Base-by-base conservation (phyloP, 2,113 vertebrate species). In the Ophthalmotilapia sp. region DNA sequence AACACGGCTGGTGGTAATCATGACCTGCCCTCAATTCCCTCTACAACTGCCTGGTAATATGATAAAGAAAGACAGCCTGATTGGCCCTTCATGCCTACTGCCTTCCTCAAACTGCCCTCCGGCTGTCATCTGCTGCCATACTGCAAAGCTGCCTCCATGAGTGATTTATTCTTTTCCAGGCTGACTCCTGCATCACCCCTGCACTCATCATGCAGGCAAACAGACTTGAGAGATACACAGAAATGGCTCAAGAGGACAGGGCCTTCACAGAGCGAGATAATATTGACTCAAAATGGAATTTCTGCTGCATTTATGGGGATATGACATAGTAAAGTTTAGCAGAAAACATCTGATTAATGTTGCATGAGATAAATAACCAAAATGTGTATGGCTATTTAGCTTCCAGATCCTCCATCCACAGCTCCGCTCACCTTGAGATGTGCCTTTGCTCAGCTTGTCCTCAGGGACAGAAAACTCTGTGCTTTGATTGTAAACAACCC, bases 401-500 rank as follows among this genome's bases (percentile, higher is more conserved):
- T 90, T 80, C 84, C 83, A 90, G 17, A 56, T 55, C 36, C 65
- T 89, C n/a, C 26, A 23, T 79, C 55, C 42, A 38, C 17, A 83
- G 56, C 23, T 91, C 45, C 3, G 12, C 86, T 94, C 92, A 91
- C 91, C 92, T 92, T 94, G 91, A 94, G 86, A 87, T 91, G 49
- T n/a, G 70, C 53, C 40, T 83, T 12, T 47, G 51, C 88, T 82
- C 29, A 79, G 77, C 36, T 29, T 84, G 79, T 91, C 91, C 91
- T 85, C 4, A 3, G 91, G 92, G 87, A 91, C 81, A 79, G 51
- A 89, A 58, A 87, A 81, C 31, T 36, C 73, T 70, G 17, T 17
- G 54, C 85, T 91, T 65, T 91, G 86, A 93, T 81, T 93, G 91
- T 92, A 93, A 95, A 94, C 90, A 94, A 81, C 60, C 84, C 85